Conservation (phyloP, 2,113 vertebrate species). For the Steatornis caripensis region DNA sequence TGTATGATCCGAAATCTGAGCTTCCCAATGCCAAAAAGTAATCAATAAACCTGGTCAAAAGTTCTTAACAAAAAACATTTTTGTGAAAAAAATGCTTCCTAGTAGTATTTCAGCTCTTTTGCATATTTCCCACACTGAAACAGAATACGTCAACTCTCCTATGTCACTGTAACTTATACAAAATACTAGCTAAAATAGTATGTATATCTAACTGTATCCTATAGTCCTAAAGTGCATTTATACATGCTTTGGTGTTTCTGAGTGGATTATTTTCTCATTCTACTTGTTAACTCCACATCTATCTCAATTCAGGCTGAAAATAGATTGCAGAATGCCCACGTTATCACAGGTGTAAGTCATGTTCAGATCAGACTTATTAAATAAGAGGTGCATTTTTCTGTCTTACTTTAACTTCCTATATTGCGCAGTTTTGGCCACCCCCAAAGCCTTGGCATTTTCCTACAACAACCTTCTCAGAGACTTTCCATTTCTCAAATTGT, state of each 20-base stretch:
- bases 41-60: background rate
- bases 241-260: background rate
- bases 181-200: background rate
- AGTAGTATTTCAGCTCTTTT: background rate
- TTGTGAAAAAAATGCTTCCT: background rate
- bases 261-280: background rate
- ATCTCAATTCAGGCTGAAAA: background rate
- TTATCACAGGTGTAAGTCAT: background rate
- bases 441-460: background rate
- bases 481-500: background rate
- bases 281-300: background rate
- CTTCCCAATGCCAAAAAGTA: background rate
- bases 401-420: background rate
- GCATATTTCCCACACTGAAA: background rate
- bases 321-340: accelerated
- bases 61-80: background rate
- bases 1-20: background rate
- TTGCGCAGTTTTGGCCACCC: background rate
- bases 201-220: background rate
- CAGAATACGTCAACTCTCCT: background rate
- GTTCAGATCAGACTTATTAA: background rate
- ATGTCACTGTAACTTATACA: background rate
- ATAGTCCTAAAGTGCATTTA: background rate
- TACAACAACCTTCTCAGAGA: background rate
- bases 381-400: background rate